phyloP scores from a whole-genome alignment of 2,888 invertebrate genomes.

The Buathra laborator region DNA sequence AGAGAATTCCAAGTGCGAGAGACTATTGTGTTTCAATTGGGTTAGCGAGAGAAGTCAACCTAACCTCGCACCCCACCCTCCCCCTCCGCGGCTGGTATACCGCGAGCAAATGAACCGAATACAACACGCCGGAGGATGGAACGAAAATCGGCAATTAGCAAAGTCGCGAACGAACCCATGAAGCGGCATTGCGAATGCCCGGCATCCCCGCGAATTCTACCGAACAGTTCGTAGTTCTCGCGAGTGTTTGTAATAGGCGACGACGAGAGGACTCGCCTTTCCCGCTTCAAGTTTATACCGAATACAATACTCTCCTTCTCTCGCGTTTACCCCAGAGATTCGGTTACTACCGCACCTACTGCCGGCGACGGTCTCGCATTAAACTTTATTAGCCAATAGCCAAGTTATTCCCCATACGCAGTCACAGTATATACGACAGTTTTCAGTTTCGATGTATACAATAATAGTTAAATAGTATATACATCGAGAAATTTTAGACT shows the following conservation, averaged over 20 bases:
- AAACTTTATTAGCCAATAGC: conserved; percentile 44
- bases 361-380: conserved; percentile 31
- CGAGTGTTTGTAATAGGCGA: conserved; percentile 2
- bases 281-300: conserved; percentile 15
- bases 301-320: conserved; percentile 1
- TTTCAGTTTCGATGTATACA: background rate
- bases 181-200: conserved; percentile 3
- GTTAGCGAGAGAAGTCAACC: background rate
- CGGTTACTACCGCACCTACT: background rate
- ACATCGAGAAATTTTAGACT: background rate
- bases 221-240: conserved; percentile 17
- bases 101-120: conserved; percentile 8
- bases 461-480: conserved; percentile 4
- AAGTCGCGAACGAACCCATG: conserved; percentile 52
- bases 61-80: no score
- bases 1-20: background rate
- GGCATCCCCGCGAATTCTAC: conserved; percentile 23
- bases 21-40: conserved; percentile 28
- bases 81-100: background rate
- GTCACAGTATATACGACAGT: background rate
- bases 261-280: background rate
- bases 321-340: background rate
- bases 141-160: conserved; percentile 57
- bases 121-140: conserved; percentile 34
- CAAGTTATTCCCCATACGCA: conserved; percentile 25